Evolutionary conservation across 2,888 invertebrate species (phyloP).

Genomic region (Caenorhabditis sulstoni): DNA sequence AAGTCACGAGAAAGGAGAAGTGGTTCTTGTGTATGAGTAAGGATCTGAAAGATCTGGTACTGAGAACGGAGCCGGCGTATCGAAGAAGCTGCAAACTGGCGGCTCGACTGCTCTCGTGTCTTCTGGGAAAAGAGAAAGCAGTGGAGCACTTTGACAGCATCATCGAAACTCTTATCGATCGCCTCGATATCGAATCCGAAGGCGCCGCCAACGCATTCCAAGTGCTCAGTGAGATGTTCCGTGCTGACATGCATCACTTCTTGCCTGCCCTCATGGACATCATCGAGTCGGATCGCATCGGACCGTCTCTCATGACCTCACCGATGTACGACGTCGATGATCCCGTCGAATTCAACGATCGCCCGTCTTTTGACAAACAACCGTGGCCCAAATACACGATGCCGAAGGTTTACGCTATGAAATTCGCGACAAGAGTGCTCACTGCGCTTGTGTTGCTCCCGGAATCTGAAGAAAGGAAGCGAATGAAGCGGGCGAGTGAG

Average conservation of each 20-base stretch:
- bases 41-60: slow-evolving; percentile 37
- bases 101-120: slow-evolving; percentile 14
- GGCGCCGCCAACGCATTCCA: slow-evolving; percentile 49
- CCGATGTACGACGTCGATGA: slow-evolving; percentile 11
- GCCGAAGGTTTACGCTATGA: slow-evolving; percentile 52
- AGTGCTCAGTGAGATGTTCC: slow-evolving; percentile 43
- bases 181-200: slow-evolving; percentile 12
- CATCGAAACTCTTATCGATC: slow-evolving; percentile 6
- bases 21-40: slow-evolving; percentile 32
- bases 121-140: slow-evolving; percentile 40
- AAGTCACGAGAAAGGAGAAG: slow-evolving; percentile 12
- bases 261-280: slow-evolving; percentile 18
- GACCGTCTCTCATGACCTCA: slow-evolving; percentile 12
- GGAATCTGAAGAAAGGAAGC: background rate
- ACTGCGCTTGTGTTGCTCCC: background rate
- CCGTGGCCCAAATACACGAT: slow-evolving; percentile 45
- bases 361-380: slow-evolving; percentile 30
- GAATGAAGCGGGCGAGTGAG: slow-evolving; percentile 4
- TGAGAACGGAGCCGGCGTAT: slow-evolving; percentile 25
- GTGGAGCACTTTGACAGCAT: slow-evolving; percentile 23
- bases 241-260: slow-evolving; percentile 14
- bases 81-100: slow-evolving; percentile 43
- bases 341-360: slow-evolving; percentile 29
- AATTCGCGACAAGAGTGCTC: slow-evolving; percentile 46
- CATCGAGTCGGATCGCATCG: slow-evolving; percentile 26